A percentile compares a stretch with the other conserved stretches of the same genome.
Evolutionary conservation across 2,888 invertebrate genomes (phyloP).

Genomic region (Selenia dentaria): DNA sequence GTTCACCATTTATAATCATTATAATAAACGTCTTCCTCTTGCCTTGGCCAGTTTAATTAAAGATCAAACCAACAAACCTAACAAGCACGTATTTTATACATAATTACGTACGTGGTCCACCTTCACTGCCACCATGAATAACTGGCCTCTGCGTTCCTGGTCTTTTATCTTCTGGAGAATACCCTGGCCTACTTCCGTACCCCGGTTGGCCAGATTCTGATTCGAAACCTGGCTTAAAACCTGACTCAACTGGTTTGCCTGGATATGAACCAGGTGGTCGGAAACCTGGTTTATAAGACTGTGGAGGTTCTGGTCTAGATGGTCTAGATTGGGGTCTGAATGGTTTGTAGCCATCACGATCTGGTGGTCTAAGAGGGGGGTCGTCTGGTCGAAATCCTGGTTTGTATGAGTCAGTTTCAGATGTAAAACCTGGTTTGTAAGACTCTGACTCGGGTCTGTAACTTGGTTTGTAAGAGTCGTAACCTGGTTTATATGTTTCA

Average conservation of each 20-base stretch:
- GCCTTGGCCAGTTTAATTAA: too few relatives aligned
- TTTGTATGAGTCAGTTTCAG: constrained; percentile 18
- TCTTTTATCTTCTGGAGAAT: constrained; percentile 25
- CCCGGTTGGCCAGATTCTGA: constrained; percentile 13
- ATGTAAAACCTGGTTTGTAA: constrained; percentile 33
- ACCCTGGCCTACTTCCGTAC: constrained; percentile 28
- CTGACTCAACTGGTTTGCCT: constrained; percentile 14
- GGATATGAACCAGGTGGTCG: constrained; percentile 23
- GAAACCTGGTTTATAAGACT: constrained; percentile 10
- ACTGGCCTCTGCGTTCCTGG: constrained; percentile 41
- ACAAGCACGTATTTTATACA: too few relatives aligned
- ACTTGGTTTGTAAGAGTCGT: background rate
- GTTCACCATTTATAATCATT: too few relatives aligned
- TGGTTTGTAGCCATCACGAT: constrained; percentile 34
- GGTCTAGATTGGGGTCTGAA: constrained; percentile 29
- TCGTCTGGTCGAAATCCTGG: constrained; percentile 16
- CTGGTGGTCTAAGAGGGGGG: constrained; percentile 27
- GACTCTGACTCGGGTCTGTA: constrained; percentile 22
- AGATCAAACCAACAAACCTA: too few relatives aligned
- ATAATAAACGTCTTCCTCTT: too few relatives aligned
- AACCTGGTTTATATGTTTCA: constrained; percentile 33
- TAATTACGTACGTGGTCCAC: constrained; percentile 54
- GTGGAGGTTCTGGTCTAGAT: constrained; percentile 2
- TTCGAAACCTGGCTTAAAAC: constrained; percentile 26
- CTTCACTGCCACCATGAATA: constrained; percentile 51